phyloP scores from a whole-genome alignment of 2,797 vertebrate genomes.

The Rhynchotus rufescens region DNA sequence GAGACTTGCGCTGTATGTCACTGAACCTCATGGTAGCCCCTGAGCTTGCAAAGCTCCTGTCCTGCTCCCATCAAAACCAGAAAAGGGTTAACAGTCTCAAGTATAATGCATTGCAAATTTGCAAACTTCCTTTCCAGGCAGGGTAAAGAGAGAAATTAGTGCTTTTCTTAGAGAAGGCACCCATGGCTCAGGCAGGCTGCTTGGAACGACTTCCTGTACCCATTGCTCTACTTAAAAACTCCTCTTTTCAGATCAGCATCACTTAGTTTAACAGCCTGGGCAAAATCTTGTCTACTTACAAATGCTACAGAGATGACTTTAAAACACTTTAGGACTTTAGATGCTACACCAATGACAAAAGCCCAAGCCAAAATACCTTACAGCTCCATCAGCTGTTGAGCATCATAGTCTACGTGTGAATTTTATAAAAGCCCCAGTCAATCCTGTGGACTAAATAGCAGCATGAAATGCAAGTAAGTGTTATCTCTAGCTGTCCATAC shows the following conservation, averaged over 20 bases:
- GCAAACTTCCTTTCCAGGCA: neutral
- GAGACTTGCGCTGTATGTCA: neutral
- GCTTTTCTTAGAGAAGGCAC: neutral
- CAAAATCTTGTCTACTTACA: neutral
- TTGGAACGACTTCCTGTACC: neutral
- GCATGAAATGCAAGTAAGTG: neutral
- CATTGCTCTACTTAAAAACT: neutral
- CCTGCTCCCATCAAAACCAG: neutral
- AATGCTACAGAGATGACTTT: neutral
- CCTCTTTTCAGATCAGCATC: neutral
- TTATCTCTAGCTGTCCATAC: neutral
- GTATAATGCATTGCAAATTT: neutral
- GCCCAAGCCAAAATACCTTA: neutral
- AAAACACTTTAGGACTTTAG: neutral
- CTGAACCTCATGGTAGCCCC: neutral
- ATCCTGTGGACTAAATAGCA: neutral
- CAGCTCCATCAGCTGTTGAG: neutral
- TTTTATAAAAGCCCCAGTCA: neutral
- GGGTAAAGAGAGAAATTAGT: neutral
- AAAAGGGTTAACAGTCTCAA: neutral
- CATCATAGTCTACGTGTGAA: neutral
- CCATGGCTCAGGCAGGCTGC: accelerated
- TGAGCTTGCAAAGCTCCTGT: neutral
- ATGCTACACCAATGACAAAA: neutral
- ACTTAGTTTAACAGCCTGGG: neutral